phyloP scores from a whole-genome alignment of 2,888 invertebrate species.

The Eilema sororculum region DNA sequence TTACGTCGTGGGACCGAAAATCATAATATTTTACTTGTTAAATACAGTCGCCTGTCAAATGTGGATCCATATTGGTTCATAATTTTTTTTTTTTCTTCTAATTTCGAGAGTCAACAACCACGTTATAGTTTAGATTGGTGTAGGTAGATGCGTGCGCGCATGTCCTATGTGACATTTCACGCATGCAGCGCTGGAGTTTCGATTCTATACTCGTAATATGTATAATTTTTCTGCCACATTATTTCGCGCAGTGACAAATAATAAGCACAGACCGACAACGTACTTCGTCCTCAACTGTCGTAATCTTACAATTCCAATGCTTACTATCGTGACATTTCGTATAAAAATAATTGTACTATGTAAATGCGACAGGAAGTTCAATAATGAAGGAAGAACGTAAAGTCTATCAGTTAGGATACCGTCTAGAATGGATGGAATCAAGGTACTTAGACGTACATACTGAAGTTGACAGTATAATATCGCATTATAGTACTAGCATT shows the following conservation, averaged over 20 bases:
- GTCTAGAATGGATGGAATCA: conserved; percentile 27
- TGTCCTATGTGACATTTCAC: no score
- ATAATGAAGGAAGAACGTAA: conserved; percentile 22
- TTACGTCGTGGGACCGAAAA: no score
- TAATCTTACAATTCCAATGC: conserved; percentile 32
- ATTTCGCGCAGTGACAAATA: conserved; percentile 18
- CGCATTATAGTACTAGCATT: conserved; percentile 6
- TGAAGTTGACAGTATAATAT: conserved; percentile 19
- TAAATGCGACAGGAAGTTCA: conserved; percentile 39
- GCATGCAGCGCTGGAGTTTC: no score
- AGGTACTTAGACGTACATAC: conserved; percentile 14
- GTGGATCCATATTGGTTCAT: no score
- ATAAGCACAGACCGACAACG: conserved; percentile 28
- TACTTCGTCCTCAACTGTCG: conserved; percentile 17
- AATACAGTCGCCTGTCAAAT: no score
- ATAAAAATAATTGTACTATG: conserved; percentile 45
- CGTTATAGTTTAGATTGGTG: no score
- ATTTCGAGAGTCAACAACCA: no score
- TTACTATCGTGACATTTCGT: conserved; percentile 17
- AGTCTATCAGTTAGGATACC: conserved; percentile 1
- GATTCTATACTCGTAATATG: neutral
- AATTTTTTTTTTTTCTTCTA: no score
- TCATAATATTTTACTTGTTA: no score
- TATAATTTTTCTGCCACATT: neutral
- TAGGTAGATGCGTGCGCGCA: no score